Conservation (phyloP, 2,888 invertebrate species). For the Morinoia aosen region DNA sequence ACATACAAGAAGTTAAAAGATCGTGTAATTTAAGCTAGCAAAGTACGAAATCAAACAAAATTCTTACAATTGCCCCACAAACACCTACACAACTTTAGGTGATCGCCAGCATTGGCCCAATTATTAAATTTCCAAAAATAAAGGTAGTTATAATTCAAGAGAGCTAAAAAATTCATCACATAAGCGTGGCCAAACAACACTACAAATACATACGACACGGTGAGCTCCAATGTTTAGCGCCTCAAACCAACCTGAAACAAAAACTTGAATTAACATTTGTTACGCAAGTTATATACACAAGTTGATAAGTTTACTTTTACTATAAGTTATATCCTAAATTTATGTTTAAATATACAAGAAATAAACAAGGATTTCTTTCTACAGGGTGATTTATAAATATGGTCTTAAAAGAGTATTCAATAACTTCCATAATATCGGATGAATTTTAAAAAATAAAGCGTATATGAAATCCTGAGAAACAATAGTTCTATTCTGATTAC, state of each 20-base stretch:
- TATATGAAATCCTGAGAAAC: too few species aligned
- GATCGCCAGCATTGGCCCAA: neutral
- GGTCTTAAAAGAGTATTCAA: too few species aligned
- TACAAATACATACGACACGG: neutral
- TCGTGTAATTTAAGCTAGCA: neutral
- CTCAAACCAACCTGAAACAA: slow-evolving; percentile 9
- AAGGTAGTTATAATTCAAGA: neutral
- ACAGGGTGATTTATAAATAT: too few species aligned
- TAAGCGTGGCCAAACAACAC: neutral
- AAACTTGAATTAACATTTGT: neutral
- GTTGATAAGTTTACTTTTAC: neutral
- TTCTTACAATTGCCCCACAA: neutral
- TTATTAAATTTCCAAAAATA: neutral
- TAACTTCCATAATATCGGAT: too few species aligned
- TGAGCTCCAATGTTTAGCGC: neutral
- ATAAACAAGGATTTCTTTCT: too few species aligned
- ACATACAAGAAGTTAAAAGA: neutral
- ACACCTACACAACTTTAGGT: neutral
- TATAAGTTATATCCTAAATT: too few species aligned
- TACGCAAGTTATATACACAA: neutral
- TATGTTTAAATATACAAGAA: too few species aligned
- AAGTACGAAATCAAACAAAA: neutral
- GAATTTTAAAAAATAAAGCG: too few species aligned
- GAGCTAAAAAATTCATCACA: neutral
- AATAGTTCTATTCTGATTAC: too few species aligned